These are phyloP conservation scores for Zhengitettix transpicula DNA, from an alignment of 2,888 invertebrate species.

Conservation along the genomic window DNA sequence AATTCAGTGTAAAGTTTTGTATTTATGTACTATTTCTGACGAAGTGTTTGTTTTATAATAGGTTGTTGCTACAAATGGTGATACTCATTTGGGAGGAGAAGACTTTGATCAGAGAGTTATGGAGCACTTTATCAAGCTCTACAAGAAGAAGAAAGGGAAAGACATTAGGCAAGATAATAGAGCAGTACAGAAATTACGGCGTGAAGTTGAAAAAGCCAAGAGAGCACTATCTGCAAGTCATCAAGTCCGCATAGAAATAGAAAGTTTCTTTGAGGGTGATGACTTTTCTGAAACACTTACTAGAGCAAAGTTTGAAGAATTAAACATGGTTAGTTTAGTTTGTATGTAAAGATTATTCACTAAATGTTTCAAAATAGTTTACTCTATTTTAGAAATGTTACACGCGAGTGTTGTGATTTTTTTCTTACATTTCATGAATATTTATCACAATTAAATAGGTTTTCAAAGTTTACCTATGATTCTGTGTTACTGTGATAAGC, in stretches of 20 bases:
- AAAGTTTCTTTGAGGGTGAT: constrained; percentile 93
- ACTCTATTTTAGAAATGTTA: not conserved
- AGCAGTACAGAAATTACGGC: constrained; percentile 86
- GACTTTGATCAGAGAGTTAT: constrained; percentile 97
- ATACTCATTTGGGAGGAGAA: constrained; percentile 96
- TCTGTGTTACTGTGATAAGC: too few species aligned
- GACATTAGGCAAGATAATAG: constrained; percentile 88
- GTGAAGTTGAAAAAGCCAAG: constrained; percentile 96
- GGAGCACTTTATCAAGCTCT: constrained; percentile 96
- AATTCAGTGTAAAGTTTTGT: not conserved
- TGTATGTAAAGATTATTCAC: not conserved
- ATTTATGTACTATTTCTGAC: not conserved
- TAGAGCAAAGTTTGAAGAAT: constrained; percentile 94
- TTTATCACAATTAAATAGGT: too few species aligned
- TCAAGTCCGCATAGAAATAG: constrained; percentile 94
- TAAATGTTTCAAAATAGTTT: not conserved
- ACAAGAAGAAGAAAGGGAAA: constrained; percentile 97
- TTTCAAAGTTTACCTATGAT: too few species aligned
- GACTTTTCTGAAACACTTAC: constrained; percentile 97
- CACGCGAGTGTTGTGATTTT: too few species aligned
- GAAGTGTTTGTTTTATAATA: not conserved
- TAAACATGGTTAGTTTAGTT: constrained; percentile 60
- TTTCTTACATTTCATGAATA: too few species aligned
- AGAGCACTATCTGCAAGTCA: constrained; percentile 85
- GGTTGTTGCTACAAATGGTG: constrained; percentile 78